Evolutionary conservation across 1,140 invertebrate genomes (phyloP), one percentile per base, ranked within the genome.

Genomic region (Colletes gigas): DNA sequence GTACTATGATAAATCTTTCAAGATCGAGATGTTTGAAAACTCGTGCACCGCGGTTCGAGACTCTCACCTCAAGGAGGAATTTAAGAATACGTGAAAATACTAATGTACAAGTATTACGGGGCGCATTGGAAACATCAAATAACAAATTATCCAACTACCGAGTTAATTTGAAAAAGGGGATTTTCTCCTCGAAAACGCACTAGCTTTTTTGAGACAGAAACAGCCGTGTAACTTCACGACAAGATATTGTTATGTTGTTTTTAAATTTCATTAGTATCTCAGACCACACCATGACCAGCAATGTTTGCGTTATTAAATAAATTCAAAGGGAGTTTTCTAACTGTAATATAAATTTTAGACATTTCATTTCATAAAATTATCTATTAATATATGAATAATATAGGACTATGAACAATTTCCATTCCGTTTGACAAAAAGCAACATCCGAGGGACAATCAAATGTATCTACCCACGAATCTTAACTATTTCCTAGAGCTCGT

Each of bases 11-110:
- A 41, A 8, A 50, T 66, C 21, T 21, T 52, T 10, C 50, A 60
- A 15, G 68, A 69, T 74, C 71, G 62, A 78, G 60, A 52, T 57
- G 44, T 68, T 44, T 41, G 74, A 73, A 82, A 85, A 76, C 21
- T 21, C 15, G 75, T 76, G 75, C 84, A 79, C 54, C 75, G 75
- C 83, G 83, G 83, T 39, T 76, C 81, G 17, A 15, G 30, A 83
- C 77, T 79, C 44, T 78, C 73, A 72, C 59, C 57, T 83, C 30
- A 52, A 17, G 47, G 57, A 69, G 30, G 41, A 76, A 72, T 78
- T 63, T 55, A 47, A 21, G 44, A 55, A 41, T 71, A 82, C 19
- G 30, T 50, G 4, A 44, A 74, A 76, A 62, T 70, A 77, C 39
- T 67, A 68, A 12, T 66, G 52, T 41, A 19, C 44, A 62, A 79